Percentiles rank a stretch among this genome's conserved stretches.
These are phyloP conservation scores for western clawed frog (Xenopus tropicalis) DNA, from an alignment of 2,113 vertebrate species.

Conservation along the genomic window UCB_Xtro_10.0 CM004444.2:62085001-62085500, in stretches of 20 bases:
- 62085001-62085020: slow-evolving; percentile 50
- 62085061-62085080: slow-evolving; percentile 42
- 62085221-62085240: slow-evolving; percentile 60
- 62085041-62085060: neutral
- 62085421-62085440: neutral
- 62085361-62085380: neutral
- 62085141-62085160: slow-evolving; percentile 60
- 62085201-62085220: slow-evolving; percentile 72
- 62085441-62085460: neutral
- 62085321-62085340: slow-evolving; percentile 12
- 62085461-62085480: neutral
- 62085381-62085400: neutral
- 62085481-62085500: neutral
- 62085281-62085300: neutral
- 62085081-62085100: slow-evolving; percentile 45
- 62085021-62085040: slow-evolving; percentile 38
- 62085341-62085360: slow-evolving; percentile 6
- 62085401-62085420: neutral
- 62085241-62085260: slow-evolving; percentile 48
- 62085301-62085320: neutral
- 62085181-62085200: slow-evolving; percentile 27
- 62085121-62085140: slow-evolving; percentile 60
- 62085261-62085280: slow-evolving; percentile 29
- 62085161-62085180: slow-evolving; percentile 26
- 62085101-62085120: slow-evolving; percentile 53